Percentiles rank a stretch among this genome's conserved stretches.
These are phyloP conservation scores for Neoscelio sp. DNA, from an alignment of 2,888 invertebrate species.

Conservation along the genomic window DNA sequence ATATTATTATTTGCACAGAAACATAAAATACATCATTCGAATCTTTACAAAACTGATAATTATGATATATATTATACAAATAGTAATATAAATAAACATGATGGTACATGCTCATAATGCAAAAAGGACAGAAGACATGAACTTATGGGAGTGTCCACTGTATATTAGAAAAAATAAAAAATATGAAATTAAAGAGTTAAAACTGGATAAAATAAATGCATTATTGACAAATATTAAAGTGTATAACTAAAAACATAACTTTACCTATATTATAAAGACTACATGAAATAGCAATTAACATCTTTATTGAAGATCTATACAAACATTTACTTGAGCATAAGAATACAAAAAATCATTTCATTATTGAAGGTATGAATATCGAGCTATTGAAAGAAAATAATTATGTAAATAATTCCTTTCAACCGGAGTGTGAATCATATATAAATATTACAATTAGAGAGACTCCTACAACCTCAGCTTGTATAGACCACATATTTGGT, in stretches of 20 bases:
- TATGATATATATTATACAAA: conserved; percentile 10
- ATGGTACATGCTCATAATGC: conserved; percentile 8
- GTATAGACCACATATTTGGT: conserved; percentile 25
- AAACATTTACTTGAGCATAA: not conserved
- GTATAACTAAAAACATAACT: not conserved
- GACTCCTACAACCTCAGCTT: not conserved
- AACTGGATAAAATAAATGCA: not conserved
- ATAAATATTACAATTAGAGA: conserved; percentile 18
- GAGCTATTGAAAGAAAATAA: not conserved
- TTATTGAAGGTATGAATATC: conserved; percentile 1
- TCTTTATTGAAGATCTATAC: not conserved
- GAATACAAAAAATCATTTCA: not conserved
- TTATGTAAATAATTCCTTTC: conserved; percentile 8
- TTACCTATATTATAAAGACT: not conserved
- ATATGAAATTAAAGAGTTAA: not conserved
- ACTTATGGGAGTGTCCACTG: not conserved
- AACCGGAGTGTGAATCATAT: conserved; percentile 1
- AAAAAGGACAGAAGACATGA: not conserved
- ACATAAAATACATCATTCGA: not conserved
- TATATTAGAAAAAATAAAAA: no score
- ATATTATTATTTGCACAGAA: conserved; percentile 20
- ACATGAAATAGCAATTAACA: not conserved
- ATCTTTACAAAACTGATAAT: not conserved
- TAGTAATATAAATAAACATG: conserved; percentile 14
- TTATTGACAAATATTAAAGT: not conserved